Conservation (phyloP, 2,888 invertebrate genomes). For the Adela reaumurella region DNA sequence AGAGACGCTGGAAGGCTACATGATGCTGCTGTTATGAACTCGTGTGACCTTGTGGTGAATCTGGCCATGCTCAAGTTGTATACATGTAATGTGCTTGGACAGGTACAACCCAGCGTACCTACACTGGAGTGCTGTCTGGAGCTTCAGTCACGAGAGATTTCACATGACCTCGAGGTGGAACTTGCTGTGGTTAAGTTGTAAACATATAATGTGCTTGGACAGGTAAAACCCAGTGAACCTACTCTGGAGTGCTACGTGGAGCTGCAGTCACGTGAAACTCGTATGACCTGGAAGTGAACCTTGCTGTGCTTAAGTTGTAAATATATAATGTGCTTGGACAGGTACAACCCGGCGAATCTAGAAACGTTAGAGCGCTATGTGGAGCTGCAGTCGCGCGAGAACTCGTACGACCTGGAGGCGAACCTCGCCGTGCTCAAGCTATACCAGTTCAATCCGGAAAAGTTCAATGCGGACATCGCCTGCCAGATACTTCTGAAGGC, state of each 20-base stretch:
- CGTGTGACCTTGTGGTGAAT: too few relatives aligned
- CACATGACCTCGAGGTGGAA: constrained; percentile 96
- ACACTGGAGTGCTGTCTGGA: constrained; percentile 88
- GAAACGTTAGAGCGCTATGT: constrained; percentile 88
- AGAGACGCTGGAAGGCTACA: too few relatives aligned
- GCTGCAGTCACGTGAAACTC: too few relatives aligned
- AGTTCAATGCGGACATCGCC: constrained; percentile 80
- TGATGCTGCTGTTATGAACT: too few relatives aligned
- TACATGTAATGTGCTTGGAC: constrained; percentile 14
- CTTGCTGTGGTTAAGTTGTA: constrained; percentile 94
- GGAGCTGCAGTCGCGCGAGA: constrained; percentile 87
- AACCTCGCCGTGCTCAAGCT: constrained; percentile 94
- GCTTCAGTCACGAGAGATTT: constrained; percentile 88
- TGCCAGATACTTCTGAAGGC: constrained; percentile 92
- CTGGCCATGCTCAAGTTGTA: too few relatives aligned
- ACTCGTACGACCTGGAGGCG: constrained; percentile 94
- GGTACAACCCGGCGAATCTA: constrained; percentile 96
- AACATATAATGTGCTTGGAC: too few relatives aligned
- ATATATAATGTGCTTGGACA: constrained; percentile 27
- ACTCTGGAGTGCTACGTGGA: too few relatives aligned
- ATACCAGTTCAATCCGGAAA: constrained; percentile 92
- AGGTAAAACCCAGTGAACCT: neutral
- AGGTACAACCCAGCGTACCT: constrained; percentile 98
- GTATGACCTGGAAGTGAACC: too few relatives aligned
- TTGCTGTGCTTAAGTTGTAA: too few relatives aligned